Percentiles rank a stretch among this genome's conserved stretches.
phyloP scores from a whole-genome alignment of 2,888 invertebrate genomes.

The Bellardia bayeri region DNA sequence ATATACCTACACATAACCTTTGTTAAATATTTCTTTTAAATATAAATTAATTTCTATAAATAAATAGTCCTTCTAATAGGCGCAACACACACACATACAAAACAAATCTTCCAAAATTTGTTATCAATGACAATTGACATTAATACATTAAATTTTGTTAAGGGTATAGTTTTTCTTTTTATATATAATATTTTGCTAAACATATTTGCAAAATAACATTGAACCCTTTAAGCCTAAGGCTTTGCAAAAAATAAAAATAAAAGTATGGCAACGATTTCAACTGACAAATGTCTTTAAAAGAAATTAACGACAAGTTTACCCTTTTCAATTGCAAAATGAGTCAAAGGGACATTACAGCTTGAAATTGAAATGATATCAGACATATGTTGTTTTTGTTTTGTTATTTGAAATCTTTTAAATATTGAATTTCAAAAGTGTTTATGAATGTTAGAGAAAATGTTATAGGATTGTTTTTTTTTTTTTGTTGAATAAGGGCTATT shows the following conservation, averaged over 20 bases:
- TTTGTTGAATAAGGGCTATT: too few relatives aligned
- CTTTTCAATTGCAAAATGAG: slow-evolving; percentile 58
- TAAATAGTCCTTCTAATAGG: background rate
- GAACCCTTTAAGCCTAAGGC: slow-evolving; percentile 51
- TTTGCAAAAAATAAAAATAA: background rate
- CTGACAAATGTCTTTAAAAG: slow-evolving; percentile 48
- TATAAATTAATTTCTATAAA: slow-evolving; percentile 20
- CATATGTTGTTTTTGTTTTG: slow-evolving; percentile 35
- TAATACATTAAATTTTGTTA: slow-evolving; percentile 50
- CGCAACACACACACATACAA: background rate
- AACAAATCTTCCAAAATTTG: slow-evolving; percentile 26
- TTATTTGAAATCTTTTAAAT: slow-evolving; percentile 18
- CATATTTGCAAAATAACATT: slow-evolving; percentile 43
- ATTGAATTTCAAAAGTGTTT: slow-evolving; percentile 13
- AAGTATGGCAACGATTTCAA: slow-evolving; percentile 21
- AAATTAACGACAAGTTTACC: slow-evolving; percentile 59
- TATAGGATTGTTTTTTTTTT: background rate
- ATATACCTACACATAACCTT: background rate
- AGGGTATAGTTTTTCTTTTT: slow-evolving; percentile 18
- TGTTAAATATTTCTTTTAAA: background rate
- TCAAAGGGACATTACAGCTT: background rate
- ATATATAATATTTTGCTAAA: background rate
- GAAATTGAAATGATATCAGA: slow-evolving; percentile 24
- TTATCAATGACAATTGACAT: slow-evolving; percentile 61
- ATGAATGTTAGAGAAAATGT: background rate